Conservation (phyloP, 1,140 invertebrate species). For the Thaumatotibia leucotreta region DNA sequence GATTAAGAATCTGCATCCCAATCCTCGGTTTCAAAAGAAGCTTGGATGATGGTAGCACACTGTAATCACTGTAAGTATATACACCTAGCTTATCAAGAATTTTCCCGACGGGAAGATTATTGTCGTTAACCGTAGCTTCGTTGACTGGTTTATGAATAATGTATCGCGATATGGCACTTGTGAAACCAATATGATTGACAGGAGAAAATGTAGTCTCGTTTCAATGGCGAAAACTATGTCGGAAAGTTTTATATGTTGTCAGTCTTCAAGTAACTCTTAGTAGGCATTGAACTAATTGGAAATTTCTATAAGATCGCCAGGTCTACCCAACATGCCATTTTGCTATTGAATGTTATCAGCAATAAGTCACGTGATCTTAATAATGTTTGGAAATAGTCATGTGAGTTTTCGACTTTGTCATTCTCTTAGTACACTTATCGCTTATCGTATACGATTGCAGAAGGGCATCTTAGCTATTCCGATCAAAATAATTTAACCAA, state of each 20-base stretch:
- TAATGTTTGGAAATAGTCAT: too few relatives aligned
- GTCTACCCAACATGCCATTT: too few relatives aligned
- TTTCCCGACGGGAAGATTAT: not conserved
- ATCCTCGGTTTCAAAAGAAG: too few relatives aligned
- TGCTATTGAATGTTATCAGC: not conserved
- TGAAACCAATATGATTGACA: conserved; percentile 9
- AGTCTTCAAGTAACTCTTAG: not conserved
- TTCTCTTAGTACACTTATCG: too few relatives aligned
- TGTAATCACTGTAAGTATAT: not conserved
- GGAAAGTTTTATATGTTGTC: not conserved
- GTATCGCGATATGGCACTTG: not conserved
- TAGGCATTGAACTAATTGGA: too few relatives aligned
- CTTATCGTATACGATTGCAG: too few relatives aligned
- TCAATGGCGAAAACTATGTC: not conserved
- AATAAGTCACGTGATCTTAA: not conserved
- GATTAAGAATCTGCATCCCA: too few relatives aligned
- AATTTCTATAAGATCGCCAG: too few relatives aligned
- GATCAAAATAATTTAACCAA: too few relatives aligned
- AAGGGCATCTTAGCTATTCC: too few relatives aligned
- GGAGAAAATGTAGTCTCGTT: not conserved
- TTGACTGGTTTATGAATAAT: not conserved
- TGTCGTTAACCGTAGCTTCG: not conserved
- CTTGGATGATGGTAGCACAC: too few relatives aligned
- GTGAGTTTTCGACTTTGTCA: too few relatives aligned
- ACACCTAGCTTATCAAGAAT: not conserved